Percentiles rank a stretch among this genome's conserved stretches.
Evolutionary conservation across 2,888 invertebrate genomes (phyloP).

Genomic region (Lochmaea capreae): DNA sequence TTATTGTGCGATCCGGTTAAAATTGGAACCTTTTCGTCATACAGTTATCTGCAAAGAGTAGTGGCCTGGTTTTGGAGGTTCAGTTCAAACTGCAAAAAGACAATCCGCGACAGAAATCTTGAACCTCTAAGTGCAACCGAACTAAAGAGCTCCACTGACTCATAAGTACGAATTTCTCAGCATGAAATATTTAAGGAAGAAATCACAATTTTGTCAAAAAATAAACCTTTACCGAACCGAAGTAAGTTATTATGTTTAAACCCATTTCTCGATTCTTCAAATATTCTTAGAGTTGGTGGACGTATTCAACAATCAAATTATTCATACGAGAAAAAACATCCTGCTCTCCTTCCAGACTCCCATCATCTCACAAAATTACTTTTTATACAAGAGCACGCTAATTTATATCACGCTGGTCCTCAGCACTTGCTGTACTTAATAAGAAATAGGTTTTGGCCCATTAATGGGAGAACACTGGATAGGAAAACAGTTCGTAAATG

Average conservation of each 20-base stretch:
- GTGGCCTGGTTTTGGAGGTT: too few species aligned
- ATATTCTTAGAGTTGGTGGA: slow-evolving; percentile 27
- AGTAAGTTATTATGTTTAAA: too few species aligned
- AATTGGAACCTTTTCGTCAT: background rate
- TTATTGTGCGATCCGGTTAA: too few species aligned
- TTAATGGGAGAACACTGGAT: slow-evolving; percentile 37
- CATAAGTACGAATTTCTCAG: too few species aligned
- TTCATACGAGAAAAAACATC: slow-evolving; percentile 10
- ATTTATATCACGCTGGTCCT: slow-evolving; percentile 28
- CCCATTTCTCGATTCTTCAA: slow-evolving; percentile 15
- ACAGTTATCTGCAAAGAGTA: background rate
- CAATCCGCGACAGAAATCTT: too few species aligned
- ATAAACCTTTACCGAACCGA: too few species aligned
- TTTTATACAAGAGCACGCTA: slow-evolving; percentile 18
- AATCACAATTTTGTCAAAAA: too few species aligned
- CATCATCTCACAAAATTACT: slow-evolving; percentile 7
- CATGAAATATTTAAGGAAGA: too few species aligned
- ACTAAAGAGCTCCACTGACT: too few species aligned
- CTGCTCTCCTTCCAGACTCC: slow-evolving; percentile 3
- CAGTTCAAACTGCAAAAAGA: too few species aligned
- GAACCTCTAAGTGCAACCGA: too few species aligned
- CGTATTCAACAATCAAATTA: slow-evolving; percentile 11
- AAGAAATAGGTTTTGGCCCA: slow-evolving; percentile 46
- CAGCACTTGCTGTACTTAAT: slow-evolving; percentile 38
- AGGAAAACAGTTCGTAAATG: slow-evolving; percentile 32